A percentile compares a stretch with the other conserved stretches of the same genome.
Conservation (phyloP, 92 coral and sea anemone genomes). For the Pocillopora meandrina region DNA sequence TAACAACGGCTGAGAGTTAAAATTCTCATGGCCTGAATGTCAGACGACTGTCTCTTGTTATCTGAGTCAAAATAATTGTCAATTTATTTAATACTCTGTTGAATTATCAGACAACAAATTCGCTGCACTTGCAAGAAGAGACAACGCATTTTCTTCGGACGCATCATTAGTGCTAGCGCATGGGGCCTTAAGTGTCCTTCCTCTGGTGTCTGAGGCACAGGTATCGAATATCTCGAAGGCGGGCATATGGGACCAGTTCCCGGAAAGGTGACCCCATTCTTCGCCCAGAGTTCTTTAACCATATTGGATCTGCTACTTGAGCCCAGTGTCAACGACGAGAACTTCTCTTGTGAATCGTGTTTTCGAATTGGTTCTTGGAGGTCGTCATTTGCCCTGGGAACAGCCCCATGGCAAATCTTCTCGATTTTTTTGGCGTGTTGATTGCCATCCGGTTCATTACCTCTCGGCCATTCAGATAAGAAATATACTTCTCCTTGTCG, state of each 20-base stretch:
- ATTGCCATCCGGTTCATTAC: conserved; percentile 38
- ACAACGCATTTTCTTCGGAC: conserved; percentile 1
- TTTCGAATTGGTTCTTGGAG: conserved; percentile 48
- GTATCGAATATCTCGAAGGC: conserved; percentile 22
- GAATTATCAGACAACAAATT: neutral
- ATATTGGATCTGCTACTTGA: conserved; percentile 26
- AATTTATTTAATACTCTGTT: too few relatives aligned
- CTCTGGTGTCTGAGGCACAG: conserved; percentile 56
- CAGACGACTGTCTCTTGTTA: too few relatives aligned
- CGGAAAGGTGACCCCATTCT: conserved; percentile 52
- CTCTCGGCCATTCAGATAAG: conserved; percentile 39
- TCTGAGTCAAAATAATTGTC: too few relatives aligned
- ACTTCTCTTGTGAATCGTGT: conserved; percentile 28
- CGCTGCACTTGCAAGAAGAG: neutral
- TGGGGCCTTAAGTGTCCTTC: conserved; percentile 31
- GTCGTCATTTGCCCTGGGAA: conserved; percentile 39
- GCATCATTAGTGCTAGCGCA: neutral
- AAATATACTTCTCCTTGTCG: conserved; percentile 48
- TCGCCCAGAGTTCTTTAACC: conserved; percentile 56
- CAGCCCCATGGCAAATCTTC: conserved; percentile 43
- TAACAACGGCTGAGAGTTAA: neutral
- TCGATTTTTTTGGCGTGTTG: conserved; percentile 46
- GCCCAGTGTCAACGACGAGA: conserved; percentile 7
- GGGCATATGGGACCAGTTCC: conserved; percentile 58
- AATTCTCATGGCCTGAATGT: too few relatives aligned